A percentile compares a stretch with the other conserved stretches of the same genome.
Conservation (phyloP, 2,113 vertebrate species). For the Abramis brama region DNA sequence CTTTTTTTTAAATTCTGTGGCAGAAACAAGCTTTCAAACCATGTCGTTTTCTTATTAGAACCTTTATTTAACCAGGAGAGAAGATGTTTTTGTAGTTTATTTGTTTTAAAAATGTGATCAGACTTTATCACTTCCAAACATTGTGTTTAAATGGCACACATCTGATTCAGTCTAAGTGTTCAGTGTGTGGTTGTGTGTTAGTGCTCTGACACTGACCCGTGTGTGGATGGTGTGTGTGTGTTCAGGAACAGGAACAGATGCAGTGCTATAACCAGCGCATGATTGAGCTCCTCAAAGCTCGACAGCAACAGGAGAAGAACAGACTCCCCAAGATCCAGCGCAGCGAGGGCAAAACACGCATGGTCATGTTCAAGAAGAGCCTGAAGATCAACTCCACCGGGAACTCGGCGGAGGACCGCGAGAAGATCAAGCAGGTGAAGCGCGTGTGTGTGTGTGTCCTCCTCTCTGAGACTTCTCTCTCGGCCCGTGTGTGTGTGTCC, state of each 20-base stretch:
- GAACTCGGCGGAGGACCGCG: slow-evolving; percentile 83
- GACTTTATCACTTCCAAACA: neutral
- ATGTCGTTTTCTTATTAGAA: no score
- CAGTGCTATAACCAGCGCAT: slow-evolving; percentile 96
- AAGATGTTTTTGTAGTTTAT: neutral
- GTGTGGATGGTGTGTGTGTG: neutral
- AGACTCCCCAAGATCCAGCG: slow-evolving; percentile 94
- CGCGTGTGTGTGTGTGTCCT: no score
- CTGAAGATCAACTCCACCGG: slow-evolving; percentile 87
- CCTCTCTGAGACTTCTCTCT: no score
- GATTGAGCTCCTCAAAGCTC: slow-evolving; percentile 83
- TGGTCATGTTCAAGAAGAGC: slow-evolving; percentile 99
- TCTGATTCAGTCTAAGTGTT: neutral
- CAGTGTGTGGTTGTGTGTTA: neutral
- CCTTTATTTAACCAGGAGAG: no score
- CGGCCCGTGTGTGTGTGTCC: neutral
- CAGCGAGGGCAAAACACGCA: slow-evolving; percentile 90
- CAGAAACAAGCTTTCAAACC: no score
- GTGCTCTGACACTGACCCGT: no score
- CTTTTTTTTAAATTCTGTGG: no score
- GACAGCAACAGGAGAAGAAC: slow-evolving; percentile 90
- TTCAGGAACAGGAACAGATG: slow-evolving; percentile 95
- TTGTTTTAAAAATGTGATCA: neutral
- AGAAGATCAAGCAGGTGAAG: slow-evolving; percentile 67
- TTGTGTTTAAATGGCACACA: neutral